phyloP scores from a whole-genome alignment of 35 echinoderm and acorn worm species.

The Amphiura filiformis region DNA sequence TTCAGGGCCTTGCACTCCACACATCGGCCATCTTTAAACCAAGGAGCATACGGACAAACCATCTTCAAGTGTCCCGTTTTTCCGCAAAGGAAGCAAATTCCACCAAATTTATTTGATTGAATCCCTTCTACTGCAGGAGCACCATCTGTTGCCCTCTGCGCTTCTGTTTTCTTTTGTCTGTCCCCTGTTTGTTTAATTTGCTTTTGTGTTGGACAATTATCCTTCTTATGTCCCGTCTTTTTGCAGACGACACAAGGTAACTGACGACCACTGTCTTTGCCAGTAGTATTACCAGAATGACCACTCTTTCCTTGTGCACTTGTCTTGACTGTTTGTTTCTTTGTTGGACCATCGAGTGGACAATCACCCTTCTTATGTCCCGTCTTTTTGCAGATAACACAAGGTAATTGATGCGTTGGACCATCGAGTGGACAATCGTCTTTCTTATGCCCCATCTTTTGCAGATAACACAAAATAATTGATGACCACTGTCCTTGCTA shows the following conservation, averaged over 20 bases:
- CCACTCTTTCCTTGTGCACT: neutral
- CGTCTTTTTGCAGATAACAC: neutral
- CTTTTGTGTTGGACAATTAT: neutral
- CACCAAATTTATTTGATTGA: too few relatives aligned
- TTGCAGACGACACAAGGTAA: neutral
- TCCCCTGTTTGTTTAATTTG: neutral
- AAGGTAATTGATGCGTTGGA: neutral
- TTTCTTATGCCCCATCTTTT: neutral
- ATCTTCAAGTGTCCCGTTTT: neutral
- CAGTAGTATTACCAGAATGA: neutral
- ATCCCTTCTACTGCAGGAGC: neutral
- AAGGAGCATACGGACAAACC: neutral
- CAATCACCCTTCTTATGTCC: neutral
- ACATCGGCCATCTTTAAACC: neutral
- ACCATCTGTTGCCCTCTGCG: neutral
- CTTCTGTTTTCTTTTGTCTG: neutral
- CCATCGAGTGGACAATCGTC: neutral
- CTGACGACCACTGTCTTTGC: neutral
- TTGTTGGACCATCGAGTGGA: neutral
- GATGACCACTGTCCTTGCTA: neutral
- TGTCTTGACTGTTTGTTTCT: neutral
- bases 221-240: neutral
- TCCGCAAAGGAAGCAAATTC: neutral
- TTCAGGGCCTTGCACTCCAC: neutral
- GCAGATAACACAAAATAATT: neutral